These are phyloP conservation scores for Tenthredo livida DNA, from an alignment of 2,888 invertebrate species.

Conservation along the genomic window DNA sequence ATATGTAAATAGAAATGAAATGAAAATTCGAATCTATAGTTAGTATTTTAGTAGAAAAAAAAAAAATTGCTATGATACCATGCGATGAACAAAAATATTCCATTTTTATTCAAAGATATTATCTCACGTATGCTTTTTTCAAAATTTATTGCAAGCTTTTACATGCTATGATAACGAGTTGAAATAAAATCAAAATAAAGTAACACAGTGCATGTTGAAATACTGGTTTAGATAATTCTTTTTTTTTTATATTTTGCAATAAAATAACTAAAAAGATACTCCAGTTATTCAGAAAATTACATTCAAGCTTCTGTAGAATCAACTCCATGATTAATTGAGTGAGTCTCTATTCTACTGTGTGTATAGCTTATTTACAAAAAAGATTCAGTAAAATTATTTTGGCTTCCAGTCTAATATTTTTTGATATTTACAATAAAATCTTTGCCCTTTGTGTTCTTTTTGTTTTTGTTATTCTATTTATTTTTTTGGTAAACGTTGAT, in stretches of 20 bases:
- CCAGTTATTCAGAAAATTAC: background rate
- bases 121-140: background rate
- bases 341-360: background rate
- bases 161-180: background rate
- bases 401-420: constrained; percentile 51
- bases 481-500: constrained; percentile 32
- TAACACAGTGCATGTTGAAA: background rate
- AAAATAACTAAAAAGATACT: no score
- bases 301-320: background rate
- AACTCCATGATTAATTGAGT: background rate
- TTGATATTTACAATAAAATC: constrained; percentile 54
- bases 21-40: background rate
- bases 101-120: background rate
- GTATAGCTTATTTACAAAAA: background rate
- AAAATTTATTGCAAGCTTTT: constrained; percentile 11
- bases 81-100: constrained; percentile 14
- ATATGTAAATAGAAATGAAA: constrained; percentile 33
- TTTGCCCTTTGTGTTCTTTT: background rate
- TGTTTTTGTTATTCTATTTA: constrained; percentile 39
- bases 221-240: background rate
- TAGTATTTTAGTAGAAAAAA: background rate
- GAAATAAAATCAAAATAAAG: background rate
- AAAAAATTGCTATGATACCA: background rate
- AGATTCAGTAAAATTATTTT: constrained; percentile 10
- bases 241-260: no score